phyloP scores from a whole-genome alignment of 2,888 invertebrate genomes.

The Orthosia incerta region DNA sequence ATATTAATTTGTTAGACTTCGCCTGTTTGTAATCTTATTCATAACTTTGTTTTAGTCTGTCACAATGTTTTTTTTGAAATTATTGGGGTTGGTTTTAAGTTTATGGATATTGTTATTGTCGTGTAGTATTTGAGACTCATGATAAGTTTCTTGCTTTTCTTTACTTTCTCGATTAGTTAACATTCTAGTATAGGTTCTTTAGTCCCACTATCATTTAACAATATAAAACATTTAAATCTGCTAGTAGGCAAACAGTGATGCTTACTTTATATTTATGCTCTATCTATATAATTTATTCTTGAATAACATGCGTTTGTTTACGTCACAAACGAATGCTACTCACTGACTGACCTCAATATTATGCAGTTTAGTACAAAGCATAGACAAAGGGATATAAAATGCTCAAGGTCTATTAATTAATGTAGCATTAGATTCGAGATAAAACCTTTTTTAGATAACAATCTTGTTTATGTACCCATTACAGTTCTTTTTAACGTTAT shows the following conservation, averaged over 20 bases:
- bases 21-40: conserved; percentile 38
- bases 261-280: background rate
- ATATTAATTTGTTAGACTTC: conserved; percentile 52
- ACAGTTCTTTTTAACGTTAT: conserved; percentile 3
- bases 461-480: conserved; percentile 5
- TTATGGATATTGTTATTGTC: background rate
- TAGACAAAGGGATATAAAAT: conserved; percentile 21
- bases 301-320: conserved; percentile 24
- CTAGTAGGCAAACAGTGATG: conserved; percentile 5
- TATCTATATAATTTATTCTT: background rate
- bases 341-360: conserved; percentile 16
- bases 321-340: conserved; percentile 6
- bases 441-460: background rate
- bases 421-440: conserved; percentile 6
- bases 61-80: conserved; percentile 15
- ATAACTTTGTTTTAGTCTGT: conserved; percentile 19
- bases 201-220: background rate
- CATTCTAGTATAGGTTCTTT: background rate
- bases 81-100: background rate
- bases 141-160: background rate
- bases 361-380: conserved; percentile 21
- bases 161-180: background rate
- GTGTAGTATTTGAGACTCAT: background rate
- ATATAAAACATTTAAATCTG: background rate
- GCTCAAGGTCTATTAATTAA: conserved; percentile 15